A percentile compares a stretch with the other conserved stretches of the same genome.
phyloP scores from a whole-genome alignment of 2,113 vertebrate genomes.

The Catharus bicknelli region DNA sequence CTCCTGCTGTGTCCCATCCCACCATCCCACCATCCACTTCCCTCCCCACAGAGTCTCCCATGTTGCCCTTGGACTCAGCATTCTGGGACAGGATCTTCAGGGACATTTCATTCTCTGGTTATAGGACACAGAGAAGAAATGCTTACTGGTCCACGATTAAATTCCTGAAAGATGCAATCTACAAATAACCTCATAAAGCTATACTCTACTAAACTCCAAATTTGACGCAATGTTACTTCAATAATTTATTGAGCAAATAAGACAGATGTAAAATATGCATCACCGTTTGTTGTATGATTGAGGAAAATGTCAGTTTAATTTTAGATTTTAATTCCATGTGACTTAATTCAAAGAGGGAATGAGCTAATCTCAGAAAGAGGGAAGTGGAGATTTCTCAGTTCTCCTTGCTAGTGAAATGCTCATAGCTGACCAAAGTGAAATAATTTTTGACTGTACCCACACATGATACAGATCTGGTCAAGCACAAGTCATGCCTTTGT shows the following conservation, averaged over 20 bases:
- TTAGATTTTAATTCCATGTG: neutral
- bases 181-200: neutral
- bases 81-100: neutral
- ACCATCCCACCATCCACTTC: neutral
- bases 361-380: neutral
- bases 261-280: neutral
- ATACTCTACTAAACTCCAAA: neutral
- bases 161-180: neutral
- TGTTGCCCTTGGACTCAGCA: neutral
- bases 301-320: neutral
- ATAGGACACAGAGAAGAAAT: neutral
- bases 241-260: neutral
- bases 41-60: neutral
- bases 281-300: neutral
- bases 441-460: neutral
- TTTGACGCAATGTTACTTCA: neutral
- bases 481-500: neutral
- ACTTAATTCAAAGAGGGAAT: neutral
- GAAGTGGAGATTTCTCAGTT: neutral
- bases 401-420: neutral
- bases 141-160: neutral
- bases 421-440: neutral
- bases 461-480: fast-evolving
- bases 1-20: neutral
- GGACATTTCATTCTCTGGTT: neutral